These are phyloP conservation scores for Drepana arcuata DNA, from an alignment of 1,140 invertebrate species.

Conservation along the genomic window DNA sequence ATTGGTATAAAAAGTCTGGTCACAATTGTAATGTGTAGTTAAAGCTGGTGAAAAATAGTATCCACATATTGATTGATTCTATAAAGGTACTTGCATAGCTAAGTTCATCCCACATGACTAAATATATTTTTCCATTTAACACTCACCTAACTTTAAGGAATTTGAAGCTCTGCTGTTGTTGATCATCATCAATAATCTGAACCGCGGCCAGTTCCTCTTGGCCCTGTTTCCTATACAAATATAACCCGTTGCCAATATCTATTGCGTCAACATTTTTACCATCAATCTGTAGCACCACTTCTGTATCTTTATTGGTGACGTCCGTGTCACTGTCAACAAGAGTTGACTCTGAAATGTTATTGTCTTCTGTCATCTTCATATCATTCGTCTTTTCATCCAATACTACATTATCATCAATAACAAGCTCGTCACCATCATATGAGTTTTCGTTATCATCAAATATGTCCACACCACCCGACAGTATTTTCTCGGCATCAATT, in stretches of 20 bases:
- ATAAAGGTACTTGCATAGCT: no score
- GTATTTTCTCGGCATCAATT: slow-evolving; percentile 62
- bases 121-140: slow-evolving; percentile 5
- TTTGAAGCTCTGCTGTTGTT: slow-evolving; percentile 55
- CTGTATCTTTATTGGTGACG: slow-evolving; percentile 45
- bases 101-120: no score
- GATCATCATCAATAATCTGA: slow-evolving; percentile 52
- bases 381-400: slow-evolving; percentile 33
- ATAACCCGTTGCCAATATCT: slow-evolving; percentile 64
- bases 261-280: slow-evolving; percentile 67
- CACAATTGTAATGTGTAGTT: no score
- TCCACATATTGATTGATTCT: no score
- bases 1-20: no score
- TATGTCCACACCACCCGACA: slow-evolving; percentile 64
- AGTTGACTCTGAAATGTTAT: slow-evolving; percentile 11
- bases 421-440: slow-evolving; percentile 63
- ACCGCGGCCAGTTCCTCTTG: slow-evolving; percentile 60
- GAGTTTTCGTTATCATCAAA: slow-evolving; percentile 70
- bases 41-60: no score
- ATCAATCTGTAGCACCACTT: slow-evolving; percentile 65
- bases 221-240: slow-evolving; percentile 60
- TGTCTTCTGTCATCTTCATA: slow-evolving; percentile 1
- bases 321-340: slow-evolving; percentile 26
- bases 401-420: slow-evolving; percentile 61
- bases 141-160: slow-evolving; percentile 68